Base-by-base conservation (phyloP, 2,113 vertebrate genomes). In the Xenopus laevis region DNA sequence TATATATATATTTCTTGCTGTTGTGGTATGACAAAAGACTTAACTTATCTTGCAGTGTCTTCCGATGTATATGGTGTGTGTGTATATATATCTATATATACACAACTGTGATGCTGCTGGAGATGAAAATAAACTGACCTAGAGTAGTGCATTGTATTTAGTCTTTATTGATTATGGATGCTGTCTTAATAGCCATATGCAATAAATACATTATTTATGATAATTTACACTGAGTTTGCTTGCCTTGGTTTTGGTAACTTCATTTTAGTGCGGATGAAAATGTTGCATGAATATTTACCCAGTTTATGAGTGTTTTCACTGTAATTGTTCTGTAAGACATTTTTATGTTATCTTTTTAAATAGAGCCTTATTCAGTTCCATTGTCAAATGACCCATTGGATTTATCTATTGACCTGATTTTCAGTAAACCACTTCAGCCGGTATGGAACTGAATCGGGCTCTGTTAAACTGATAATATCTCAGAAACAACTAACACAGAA, bases 121-220 rank as follows among this genome's bases (percentile, higher is more conserved):
- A 93, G 89, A 91, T 84, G 68, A 88, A 85, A 86, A 88, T 93
- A 89, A 92, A 89, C 92, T 92, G 93, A 95, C 88, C 86, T 91
- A 89, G 91, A 86, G 78, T 95, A 94, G 93, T 88, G 86, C 91
- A 85, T 94, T 92, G 95, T 96, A 83, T 93, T 92, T 94, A 94
- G 92, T 95, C 88, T 96, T 93, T 93, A 92, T 92, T 92, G 93
- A 95, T 94, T 89, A 90, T 95, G 94, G 93, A 94, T 90, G 87
- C 89, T 87, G 89, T 89, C 85, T 88, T 86, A 88, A 91, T 95
- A 96, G 95, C 93, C 93, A 96, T 94, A 97, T 94, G 95, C 95
- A 99, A 96, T 96, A 99, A 98, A 85, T 85, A 87, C 87, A 87
- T 95, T 96, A 97, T 98, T 99, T 97, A 96, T 97, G 92, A 95